Evolutionary conservation across 2,113 vertebrate genomes (phyloP), one percentile per base, ranked within the genome.

Genomic region (Echinops telfairi): DNA sequence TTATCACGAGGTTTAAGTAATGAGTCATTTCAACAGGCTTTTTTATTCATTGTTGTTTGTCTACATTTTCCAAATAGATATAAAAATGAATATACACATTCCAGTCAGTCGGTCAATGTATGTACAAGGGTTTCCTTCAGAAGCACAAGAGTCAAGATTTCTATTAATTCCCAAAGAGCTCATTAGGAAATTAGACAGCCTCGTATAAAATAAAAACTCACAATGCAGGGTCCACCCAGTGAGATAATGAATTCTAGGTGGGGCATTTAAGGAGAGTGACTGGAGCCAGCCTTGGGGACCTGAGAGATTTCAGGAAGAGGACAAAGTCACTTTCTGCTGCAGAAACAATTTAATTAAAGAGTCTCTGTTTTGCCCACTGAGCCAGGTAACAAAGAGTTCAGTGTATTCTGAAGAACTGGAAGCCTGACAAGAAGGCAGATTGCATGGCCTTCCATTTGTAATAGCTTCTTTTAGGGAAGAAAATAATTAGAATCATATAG

Each of bases 331-430:
- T 47, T 76, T 93, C 70, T 95, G 90, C 22, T 40, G 43, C 86
- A 93, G 66, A 93, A 88, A 95, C 58, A 75, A 93, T 89, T 96
- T 96, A 94, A 97, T 96, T 95, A 95, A 95, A 96, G 92, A 94
- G 94, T 95, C 80, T 90, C 88, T 71, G n/a, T 43, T 92, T 33
- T 68, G 75, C 43, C 78, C 86, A 17, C n/a, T 84, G 43, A 1
- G 0, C 75, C 93, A 96, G 96, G 95, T 97, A 96, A 97, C 95
- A 97, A 95, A 93, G 95, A 85, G 83, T 31, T 36, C 94, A 93
- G 94, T 96, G 97, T 97, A 76, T 86, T 93, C 83, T 6, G 20
- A 86, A 89, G 89, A 96, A 92, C 0, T 60, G 47, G 85, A 90
- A 86, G 80, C 82, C 87, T 78, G 47, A 89, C 3, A 62, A 77